Conservation (phyloP, 2,797 vertebrate genomes). For the Malurus splendens region DNA sequence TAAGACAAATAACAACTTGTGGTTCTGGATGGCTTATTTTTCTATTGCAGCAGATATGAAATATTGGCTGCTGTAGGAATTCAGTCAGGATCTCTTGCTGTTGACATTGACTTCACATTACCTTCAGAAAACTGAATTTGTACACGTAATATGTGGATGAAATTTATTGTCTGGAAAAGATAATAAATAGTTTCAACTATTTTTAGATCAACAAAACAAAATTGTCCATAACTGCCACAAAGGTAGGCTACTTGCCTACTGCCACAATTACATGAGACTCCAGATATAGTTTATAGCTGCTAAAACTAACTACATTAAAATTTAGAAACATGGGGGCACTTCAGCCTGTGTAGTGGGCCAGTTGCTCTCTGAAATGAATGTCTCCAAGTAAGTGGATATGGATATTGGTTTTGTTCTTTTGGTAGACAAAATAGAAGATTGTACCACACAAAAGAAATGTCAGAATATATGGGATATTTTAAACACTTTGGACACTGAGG, state of each 20-base stretch:
- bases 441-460: background rate
- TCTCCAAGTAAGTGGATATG: background rate
- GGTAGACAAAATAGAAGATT: background rate
- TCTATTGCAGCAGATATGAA: background rate
- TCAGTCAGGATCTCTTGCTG: background rate
- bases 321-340: background rate
- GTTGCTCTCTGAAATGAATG: background rate
- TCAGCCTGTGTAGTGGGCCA: background rate
- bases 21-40: background rate
- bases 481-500: background rate
- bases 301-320: background rate
- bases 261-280: background rate
- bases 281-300: background rate
- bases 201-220: background rate
- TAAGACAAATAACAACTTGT: background rate
- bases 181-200: background rate
- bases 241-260: background rate
- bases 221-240: background rate
- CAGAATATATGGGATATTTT: background rate
- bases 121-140: background rate
- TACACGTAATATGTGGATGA: background rate
- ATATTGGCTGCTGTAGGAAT: background rate
- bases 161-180: background rate
- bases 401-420: background rate
- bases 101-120: background rate